Evolutionary conservation across 1,140 invertebrate genomes (phyloP).

Genomic region (Oncopodura yosiiana): DNA sequence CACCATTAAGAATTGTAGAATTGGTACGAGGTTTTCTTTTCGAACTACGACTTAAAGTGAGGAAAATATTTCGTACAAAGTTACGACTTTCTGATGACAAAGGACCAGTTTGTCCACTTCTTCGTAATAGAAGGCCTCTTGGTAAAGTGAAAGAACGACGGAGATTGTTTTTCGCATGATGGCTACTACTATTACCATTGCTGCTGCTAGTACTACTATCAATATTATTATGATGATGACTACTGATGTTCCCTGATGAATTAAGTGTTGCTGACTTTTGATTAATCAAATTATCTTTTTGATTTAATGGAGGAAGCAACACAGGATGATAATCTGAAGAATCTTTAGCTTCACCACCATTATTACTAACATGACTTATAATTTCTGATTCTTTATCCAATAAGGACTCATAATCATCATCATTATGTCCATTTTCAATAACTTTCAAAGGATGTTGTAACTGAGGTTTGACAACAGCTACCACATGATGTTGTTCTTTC

Average conservation of each 20-base stretch:
- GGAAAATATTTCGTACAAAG: constrained; percentile 32
- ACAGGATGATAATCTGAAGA: too few species aligned
- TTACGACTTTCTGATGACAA: constrained; percentile 26
- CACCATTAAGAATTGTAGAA: constrained; percentile 1
- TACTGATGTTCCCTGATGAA: background rate
- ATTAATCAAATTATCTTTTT: too few species aligned
- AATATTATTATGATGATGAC: background rate
- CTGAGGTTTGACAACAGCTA: too few species aligned
- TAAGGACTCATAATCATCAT: too few species aligned
- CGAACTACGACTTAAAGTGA: constrained; percentile 28
- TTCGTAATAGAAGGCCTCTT: constrained; percentile 25
- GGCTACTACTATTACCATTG: background rate
- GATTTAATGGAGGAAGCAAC: too few species aligned
- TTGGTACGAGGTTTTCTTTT: background rate
- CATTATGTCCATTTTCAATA: too few species aligned
- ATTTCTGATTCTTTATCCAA: too few species aligned
- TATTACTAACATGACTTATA: too few species aligned
- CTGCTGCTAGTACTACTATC: background rate
- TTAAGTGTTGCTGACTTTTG: background rate
- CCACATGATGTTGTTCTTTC: too few species aligned
- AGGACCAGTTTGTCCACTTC: constrained; percentile 29
- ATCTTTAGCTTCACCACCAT: too few species aligned
- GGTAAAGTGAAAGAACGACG: constrained; percentile 35
- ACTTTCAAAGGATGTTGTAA: too few species aligned
- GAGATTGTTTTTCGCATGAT: constrained; percentile 28